Conservation (phyloP, 2,113 vertebrate genomes). For the Phainopepla nitens region DNA sequence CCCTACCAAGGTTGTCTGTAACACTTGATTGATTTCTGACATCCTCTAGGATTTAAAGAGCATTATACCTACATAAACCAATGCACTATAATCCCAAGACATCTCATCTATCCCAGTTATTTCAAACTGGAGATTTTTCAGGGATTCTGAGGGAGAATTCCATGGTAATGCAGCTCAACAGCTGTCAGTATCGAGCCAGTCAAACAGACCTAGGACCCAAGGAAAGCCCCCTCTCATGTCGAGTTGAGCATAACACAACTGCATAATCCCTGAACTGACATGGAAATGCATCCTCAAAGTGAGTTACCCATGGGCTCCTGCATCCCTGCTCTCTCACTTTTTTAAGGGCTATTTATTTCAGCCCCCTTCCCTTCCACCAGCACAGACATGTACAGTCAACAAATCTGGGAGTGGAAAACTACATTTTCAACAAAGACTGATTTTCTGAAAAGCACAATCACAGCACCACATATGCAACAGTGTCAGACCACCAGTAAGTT, state of each 20-base stretch:
- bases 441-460: neutral
- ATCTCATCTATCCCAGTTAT: neutral
- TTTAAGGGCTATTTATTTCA: neutral
- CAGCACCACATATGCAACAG: neutral
- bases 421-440: neutral
- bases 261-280: neutral
- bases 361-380: neutral
- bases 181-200: neutral
- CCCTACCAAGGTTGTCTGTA: neutral
- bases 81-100: neutral
- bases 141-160: neutral
- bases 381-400: neutral
- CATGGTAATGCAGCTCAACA: neutral
- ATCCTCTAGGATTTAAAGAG: neutral
- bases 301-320: neutral
- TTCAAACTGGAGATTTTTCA: neutral
- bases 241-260: neutral
- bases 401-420: neutral
- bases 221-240: accelerated
- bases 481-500: neutral
- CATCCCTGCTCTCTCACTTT: neutral
- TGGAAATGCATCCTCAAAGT: neutral
- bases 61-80: neutral
- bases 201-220: neutral
- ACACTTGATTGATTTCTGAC: neutral